Percentiles rank a stretch among this genome's conserved stretches.
phyloP scores from a whole-genome alignment of 2,113 vertebrate genomes.

The Rhinolophus sinicus region DNA sequence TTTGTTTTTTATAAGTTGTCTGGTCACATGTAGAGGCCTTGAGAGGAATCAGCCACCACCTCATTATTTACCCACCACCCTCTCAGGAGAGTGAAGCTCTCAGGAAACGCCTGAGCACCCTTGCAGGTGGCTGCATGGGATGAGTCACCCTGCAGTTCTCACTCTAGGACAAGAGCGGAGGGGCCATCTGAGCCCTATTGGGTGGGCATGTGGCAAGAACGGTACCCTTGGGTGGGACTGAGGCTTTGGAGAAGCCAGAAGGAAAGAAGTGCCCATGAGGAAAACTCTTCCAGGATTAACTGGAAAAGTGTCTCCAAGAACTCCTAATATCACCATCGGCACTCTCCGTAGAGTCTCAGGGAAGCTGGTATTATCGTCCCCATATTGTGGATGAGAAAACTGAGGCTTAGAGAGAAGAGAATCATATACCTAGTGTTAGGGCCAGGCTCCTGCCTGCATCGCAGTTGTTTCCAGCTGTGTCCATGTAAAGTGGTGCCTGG shows the following conservation, averaged over 20 bases:
- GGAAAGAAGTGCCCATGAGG: background rate
- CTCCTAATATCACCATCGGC: background rate
- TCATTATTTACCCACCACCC: background rate
- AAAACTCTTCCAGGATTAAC: background rate
- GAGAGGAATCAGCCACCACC: background rate
- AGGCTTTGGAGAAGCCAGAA: background rate
- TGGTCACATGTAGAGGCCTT: background rate
- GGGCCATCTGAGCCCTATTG: rapidly evolving
- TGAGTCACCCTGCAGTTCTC: background rate
- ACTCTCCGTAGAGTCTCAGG: background rate
- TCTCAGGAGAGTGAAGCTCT: background rate
- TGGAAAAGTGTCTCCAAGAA: background rate
- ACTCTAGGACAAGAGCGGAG: too few species aligned
- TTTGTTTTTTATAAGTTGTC: background rate
- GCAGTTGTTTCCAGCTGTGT: background rate
- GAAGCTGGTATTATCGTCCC: background rate
- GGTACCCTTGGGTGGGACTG: rapidly evolving
- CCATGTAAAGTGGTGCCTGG: background rate
- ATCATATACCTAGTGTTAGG: background rate
- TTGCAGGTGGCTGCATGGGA: rapidly evolving
- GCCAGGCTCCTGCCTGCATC: background rate
- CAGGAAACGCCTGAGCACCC: background rate
- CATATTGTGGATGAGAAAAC: background rate
- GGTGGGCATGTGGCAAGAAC: background rate
- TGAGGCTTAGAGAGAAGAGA: background rate